Percentiles rank a stretch among this genome's conserved stretches.
phyloP scores from a whole-genome alignment of 2,797 vertebrate genomes.

The Gadopsis bispinosus region DNA sequence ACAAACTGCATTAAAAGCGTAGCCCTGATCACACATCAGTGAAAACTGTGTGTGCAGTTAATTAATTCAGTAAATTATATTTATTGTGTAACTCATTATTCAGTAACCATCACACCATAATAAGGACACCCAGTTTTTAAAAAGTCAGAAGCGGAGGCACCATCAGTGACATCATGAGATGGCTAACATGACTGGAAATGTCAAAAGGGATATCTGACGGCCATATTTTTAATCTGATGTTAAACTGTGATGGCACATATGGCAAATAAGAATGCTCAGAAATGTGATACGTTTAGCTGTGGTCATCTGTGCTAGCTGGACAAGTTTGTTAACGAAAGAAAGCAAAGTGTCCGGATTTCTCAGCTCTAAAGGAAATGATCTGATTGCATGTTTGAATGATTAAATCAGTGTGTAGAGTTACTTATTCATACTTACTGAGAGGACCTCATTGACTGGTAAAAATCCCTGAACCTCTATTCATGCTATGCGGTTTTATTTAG shows the following conservation, averaged over 20 bases:
- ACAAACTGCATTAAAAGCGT: not conserved
- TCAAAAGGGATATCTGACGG: slow-evolving; percentile 1
- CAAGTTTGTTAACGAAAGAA: not conserved
- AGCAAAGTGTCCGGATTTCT: slow-evolving; percentile 6
- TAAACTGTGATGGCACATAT: not conserved
- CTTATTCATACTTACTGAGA: slow-evolving; percentile 3
- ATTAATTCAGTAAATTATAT: slow-evolving; percentile 21
- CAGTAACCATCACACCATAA: slow-evolving; percentile 6
- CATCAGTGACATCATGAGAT: not conserved
- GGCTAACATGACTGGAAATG: slow-evolving; percentile 6
- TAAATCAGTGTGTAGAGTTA: not conserved
- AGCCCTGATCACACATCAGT: not conserved
- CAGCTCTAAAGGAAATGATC: not conserved
- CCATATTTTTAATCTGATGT: not conserved
- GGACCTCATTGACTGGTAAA: not conserved
- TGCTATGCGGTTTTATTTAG: not conserved
- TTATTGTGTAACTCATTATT: slow-evolving; percentile 25
- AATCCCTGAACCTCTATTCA: not conserved
- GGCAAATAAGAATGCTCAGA: not conserved
- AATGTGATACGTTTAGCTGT: slow-evolving; percentile 13
- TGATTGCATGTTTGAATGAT: not conserved
- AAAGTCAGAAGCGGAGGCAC: not conserved
- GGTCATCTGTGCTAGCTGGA: slow-evolving; percentile 3
- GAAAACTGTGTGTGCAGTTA: not conserved
- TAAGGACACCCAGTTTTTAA: slow-evolving; percentile 1